These are phyloP conservation scores for Leucoraja erinaceus DNA, from an alignment of 2,113 vertebrate species.

Conservation along the genomic window DNA sequence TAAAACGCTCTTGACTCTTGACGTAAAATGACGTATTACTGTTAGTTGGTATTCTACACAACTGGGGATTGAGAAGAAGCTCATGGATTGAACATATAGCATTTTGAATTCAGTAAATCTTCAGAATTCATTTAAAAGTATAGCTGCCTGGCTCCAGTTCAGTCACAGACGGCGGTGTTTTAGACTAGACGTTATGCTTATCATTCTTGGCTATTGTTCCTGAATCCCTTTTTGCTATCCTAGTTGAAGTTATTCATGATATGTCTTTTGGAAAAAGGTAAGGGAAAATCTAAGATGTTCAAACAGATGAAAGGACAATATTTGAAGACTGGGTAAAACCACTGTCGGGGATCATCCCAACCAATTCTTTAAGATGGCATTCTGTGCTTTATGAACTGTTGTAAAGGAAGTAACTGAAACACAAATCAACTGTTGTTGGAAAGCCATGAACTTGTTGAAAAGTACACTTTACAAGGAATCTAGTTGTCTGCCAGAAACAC, in stretches of 20 bases:
- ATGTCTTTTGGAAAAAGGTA: neutral
- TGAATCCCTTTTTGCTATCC: neutral
- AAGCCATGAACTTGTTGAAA: too few relatives aligned
- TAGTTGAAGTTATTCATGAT: neutral
- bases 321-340: neutral
- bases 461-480: too few relatives aligned
- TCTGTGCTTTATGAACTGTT: too few relatives aligned
- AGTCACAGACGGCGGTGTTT: neutral
- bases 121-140: neutral
- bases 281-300: neutral
- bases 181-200: neutral
- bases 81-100: neutral
- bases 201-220: neutral
- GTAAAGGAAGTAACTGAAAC: too few relatives aligned
- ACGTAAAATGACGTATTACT: neutral
- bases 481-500: too few relatives aligned
- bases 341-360: too few relatives aligned
- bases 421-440: too few relatives aligned
- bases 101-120: conserved; percentile 16
- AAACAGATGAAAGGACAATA: neutral
- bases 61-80: neutral
- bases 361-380: too few relatives aligned
- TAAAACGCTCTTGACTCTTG: too few relatives aligned
- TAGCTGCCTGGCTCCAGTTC: neutral
- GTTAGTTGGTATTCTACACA: neutral